These are phyloP conservation scores for Trogon surrucura DNA, from an alignment of 2,113 vertebrate species.

Conservation along the genomic window DNA sequence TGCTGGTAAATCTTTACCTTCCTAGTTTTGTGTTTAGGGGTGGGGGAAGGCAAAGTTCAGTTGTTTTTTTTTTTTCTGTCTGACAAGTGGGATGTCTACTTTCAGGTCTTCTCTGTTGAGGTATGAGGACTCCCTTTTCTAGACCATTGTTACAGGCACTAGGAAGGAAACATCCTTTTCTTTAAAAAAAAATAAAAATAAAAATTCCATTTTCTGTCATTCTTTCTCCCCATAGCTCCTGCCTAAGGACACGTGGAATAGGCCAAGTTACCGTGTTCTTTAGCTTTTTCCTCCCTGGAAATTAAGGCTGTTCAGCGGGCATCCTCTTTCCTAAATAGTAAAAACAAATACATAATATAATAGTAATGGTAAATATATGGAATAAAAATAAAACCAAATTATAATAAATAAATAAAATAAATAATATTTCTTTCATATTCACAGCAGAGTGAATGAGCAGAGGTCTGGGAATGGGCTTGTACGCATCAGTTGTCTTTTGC, in stretches of 20 bases:
- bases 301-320: neutral
- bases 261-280: neutral
- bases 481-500: neutral
- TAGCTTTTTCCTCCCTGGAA: neutral
- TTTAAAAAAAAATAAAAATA: too few relatives aligned
- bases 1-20: neutral
- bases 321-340: neutral
- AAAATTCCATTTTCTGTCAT: neutral
- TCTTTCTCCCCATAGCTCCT: neutral
- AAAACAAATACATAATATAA: neutral
- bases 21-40: neutral
- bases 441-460: neutral
- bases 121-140: neutral
- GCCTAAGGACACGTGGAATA: neutral
- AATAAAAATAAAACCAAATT: too few relatives aligned
- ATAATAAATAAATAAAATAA: too few relatives aligned
- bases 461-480: neutral
- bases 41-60: neutral
- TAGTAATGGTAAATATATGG: too few relatives aligned
- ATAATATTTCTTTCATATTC: neutral
- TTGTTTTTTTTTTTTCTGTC: neutral
- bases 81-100: neutral
- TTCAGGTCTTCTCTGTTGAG: neutral
- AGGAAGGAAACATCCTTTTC: neutral
- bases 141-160: neutral